A percentile compares a stretch with the other conserved stretches of the same genome.
Conservation (phyloP, 2,888 invertebrate species). For the Catocala fraxini region DNA sequence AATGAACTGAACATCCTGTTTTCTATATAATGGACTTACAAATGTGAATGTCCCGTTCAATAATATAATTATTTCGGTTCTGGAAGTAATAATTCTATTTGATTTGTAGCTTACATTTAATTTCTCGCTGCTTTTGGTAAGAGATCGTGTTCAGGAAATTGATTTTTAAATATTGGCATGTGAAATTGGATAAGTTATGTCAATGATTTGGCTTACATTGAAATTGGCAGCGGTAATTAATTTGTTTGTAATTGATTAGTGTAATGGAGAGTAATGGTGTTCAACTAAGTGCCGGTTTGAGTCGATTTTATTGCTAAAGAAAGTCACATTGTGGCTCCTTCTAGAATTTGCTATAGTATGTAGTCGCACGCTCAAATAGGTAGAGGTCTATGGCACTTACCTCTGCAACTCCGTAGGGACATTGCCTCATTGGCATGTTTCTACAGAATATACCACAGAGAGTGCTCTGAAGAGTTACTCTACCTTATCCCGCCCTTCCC, state of each 20-base stretch:
- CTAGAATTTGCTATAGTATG: too few relatives aligned
- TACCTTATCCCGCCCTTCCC: too few relatives aligned
- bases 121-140: neutral
- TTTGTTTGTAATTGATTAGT: neutral
- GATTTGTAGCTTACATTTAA: slow-evolving; percentile 8
- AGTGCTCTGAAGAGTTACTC: too few relatives aligned
- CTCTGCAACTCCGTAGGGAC: too few relatives aligned
- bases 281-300: too few relatives aligned
- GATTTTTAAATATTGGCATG: slow-evolving; percentile 3
- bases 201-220: slow-evolving; percentile 1
- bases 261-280: too few relatives aligned
- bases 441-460: too few relatives aligned
- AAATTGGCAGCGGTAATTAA: slow-evolving; percentile 7
- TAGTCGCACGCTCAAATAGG: too few relatives aligned
- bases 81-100: slow-evolving; percentile 14
- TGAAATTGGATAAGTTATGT: slow-evolving; percentile 5
- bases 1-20: slow-evolving; percentile 64
- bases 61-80: neutral
- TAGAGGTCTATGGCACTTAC: too few relatives aligned
- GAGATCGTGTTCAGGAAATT: slow-evolving; percentile 4
- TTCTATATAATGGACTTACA: slow-evolving; percentile 1
- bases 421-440: too few relatives aligned
- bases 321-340: too few relatives aligned
- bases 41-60: neutral
- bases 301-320: too few relatives aligned